Conservation (phyloP, 2,888 invertebrate species). For the Dasypolia templi region DNA sequence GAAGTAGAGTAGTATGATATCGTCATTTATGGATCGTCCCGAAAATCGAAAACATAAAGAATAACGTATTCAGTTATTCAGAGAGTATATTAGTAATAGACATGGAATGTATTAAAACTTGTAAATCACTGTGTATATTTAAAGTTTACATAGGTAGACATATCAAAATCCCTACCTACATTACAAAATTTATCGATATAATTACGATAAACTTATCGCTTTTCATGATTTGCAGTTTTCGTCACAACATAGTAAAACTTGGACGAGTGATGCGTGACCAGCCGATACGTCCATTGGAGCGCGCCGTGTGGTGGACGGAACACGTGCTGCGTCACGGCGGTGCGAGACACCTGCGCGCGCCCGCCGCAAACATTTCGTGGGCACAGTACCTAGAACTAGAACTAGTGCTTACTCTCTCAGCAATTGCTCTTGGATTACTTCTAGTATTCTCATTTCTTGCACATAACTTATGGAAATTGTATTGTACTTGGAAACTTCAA, state of each 20-base stretch:
- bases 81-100: neutral
- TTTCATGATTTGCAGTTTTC: slow-evolving; percentile 31
- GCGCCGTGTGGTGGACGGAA: slow-evolving; percentile 49
- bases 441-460: slow-evolving; percentile 5
- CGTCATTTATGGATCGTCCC: neutral
- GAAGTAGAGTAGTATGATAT: too few relatives aligned
- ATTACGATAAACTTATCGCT: neutral
- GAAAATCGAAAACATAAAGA: neutral
- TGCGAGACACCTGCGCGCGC: slow-evolving; percentile 42
- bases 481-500: neutral
- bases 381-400: slow-evolving; percentile 40
- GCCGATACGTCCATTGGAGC: slow-evolving; percentile 28
- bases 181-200: neutral
- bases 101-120: neutral
- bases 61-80: neutral
- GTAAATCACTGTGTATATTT: too few relatives aligned
- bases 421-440: neutral
- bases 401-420: slow-evolving; percentile 16
- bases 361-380: slow-evolving; percentile 49
- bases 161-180: neutral
- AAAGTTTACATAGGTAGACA: neutral
- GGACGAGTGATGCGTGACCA: slow-evolving; percentile 39
- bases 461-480: slow-evolving; percentile 21
- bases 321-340: slow-evolving; percentile 47
- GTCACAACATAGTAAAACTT: slow-evolving; percentile 23